Evolutionary conservation across 2,888 invertebrate genomes (phyloP).

Genomic region (Liodrosophila aerea): DNA sequence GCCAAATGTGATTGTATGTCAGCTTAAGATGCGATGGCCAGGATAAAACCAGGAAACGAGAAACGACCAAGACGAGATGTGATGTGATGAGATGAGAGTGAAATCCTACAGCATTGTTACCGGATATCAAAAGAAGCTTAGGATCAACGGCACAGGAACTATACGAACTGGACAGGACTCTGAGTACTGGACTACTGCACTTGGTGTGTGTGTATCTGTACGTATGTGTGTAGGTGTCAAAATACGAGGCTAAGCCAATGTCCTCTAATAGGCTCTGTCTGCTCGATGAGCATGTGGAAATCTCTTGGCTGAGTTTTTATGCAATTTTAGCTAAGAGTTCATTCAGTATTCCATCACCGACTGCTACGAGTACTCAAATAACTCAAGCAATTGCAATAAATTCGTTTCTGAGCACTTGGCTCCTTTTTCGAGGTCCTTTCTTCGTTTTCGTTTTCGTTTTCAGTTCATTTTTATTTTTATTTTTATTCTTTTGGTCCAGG

Average conservation of each 20-base stretch:
- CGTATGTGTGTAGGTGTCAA: constrained; percentile 76
- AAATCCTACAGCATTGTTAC: constrained; percentile 66
- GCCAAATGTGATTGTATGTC: constrained; percentile 73
- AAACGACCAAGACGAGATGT: constrained; percentile 15
- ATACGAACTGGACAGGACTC: background rate
- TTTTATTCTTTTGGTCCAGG: constrained; percentile 41
- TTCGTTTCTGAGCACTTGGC: constrained; percentile 42
- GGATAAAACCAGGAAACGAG: constrained; percentile 66
- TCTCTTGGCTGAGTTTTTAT: constrained; percentile 55
- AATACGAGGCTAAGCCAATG: constrained; percentile 80
- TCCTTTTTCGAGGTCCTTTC: constrained; percentile 8
- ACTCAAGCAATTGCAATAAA: constrained; percentile 61
- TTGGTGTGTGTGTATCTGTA: background rate
- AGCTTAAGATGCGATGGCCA: constrained; percentile 63
- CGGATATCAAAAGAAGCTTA: constrained; percentile 76
- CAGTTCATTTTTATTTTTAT: background rate
- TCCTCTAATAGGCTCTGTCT: constrained; percentile 70
- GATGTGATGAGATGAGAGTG: constrained; percentile 33
- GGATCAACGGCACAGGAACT: background rate
- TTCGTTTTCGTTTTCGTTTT: background rate
- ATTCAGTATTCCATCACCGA: constrained; percentile 18
- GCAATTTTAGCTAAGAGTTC: constrained; percentile 69
- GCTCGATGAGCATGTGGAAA: constrained; percentile 25
- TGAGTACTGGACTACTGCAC: too few relatives aligned
- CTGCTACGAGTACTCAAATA: constrained; percentile 41